Base-by-base conservation (phyloP, 2,797 vertebrate species). In the Tapirus indicus region DNA sequence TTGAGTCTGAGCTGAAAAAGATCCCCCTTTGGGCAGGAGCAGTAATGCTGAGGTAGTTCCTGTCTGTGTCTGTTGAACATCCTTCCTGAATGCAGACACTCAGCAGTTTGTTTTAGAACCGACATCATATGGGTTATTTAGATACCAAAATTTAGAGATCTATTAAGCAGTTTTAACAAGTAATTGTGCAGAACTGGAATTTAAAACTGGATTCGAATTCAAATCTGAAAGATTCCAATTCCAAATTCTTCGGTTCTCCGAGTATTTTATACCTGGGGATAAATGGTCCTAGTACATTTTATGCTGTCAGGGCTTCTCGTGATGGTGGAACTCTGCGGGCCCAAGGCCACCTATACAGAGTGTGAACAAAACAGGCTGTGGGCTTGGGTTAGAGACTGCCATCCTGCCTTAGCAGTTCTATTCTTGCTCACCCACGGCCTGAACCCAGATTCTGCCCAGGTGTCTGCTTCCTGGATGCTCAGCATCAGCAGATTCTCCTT, bases 1-100 rank as follows among this genome's bases (percentile, higher is more conserved):
- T 82, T 91, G 82, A 95, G 1, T 79, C 58, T 94, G 47, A 95
- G 49, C 56, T 94, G 74, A 58, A 89, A 75, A 95, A 91, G 68
- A 74, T 69, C 9, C 52, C 60, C 69, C 7, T 0, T 10, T 95
- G 58, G 29, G 38, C 49, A 71, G 60, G 47, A 97, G 44, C 8
- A 35, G 25, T 35, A 83, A 82, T 80, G 35, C 10, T 58, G 35
- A 25, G 54, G 27, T 68, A 62, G 87, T 74, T 74, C 18, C 56
- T 60, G 25, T 60, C 7, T 47, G 35, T 85, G 52, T 79, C 83
- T 91, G 47, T 75, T 83, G 75, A 75, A 71, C 54, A 23, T 75
- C 87, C 69, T 95, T 95, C 32, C 44, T 32, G 56, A 79, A 32
- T 35, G 49, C 29, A 54, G 62, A 69, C 69, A 12, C 14, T 66